Percentiles rank a stretch among this genome's conserved stretches.
Evolutionary conservation across 2,113 vertebrate genomes (phyloP).

Genomic region (Indri indri): DNA sequence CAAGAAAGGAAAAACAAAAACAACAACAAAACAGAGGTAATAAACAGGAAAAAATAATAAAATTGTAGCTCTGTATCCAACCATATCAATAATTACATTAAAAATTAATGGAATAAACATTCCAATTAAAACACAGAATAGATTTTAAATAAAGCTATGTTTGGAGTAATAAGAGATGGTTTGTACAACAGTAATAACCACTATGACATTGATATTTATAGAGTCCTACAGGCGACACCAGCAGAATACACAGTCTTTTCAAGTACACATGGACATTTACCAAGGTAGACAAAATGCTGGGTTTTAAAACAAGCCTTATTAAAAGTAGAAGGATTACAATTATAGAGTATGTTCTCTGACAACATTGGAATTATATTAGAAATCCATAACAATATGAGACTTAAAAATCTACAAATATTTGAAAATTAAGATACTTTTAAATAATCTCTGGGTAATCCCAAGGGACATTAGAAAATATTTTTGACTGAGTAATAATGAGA

Average conservation of each 20-base stretch:
- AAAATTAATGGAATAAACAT: not conserved
- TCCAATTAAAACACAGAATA: not conserved
- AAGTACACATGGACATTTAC: not conserved
- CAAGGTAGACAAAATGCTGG: not conserved
- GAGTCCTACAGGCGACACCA: not conserved
- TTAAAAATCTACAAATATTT: not conserved
- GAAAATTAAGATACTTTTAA: not conserved
- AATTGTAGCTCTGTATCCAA: not conserved
- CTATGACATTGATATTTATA: not conserved
- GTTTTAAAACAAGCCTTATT: not conserved
- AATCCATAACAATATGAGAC: not conserved
- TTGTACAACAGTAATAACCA: not conserved
- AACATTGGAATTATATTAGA: conserved; percentile 7
- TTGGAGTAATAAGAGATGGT: not conserved
- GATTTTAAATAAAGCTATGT: not conserved
- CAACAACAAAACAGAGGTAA: not conserved
- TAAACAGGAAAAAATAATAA: not conserved
- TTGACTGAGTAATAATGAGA: not conserved
- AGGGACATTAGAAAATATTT: conserved; percentile 2
- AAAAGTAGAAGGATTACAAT: not conserved
- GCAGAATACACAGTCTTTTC: not conserved
- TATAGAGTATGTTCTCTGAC: not conserved
- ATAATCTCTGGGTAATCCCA: not conserved
- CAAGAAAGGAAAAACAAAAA: not conserved
- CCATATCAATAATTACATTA: not conserved